Evolutionary conservation across 2,888 invertebrate species (phyloP), one percentile per base, ranked within the genome.

Genomic region (Lobophora halterata): DNA sequence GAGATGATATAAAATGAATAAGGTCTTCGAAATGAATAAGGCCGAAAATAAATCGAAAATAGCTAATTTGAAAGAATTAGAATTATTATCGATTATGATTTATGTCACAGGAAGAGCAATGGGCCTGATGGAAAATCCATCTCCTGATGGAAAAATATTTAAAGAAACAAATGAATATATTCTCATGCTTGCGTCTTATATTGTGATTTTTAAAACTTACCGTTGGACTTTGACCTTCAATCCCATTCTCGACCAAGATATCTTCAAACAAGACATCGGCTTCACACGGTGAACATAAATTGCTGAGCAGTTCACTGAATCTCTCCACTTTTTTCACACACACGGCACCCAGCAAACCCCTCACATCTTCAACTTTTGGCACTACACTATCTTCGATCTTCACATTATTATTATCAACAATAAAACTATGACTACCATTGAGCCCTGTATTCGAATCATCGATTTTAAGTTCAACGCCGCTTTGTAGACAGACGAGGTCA

Each of bases 261-360:
- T 87, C 87, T 61, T 87, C 86, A 49, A 87, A 87, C 51, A 87
- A 58, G 38, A 80, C 56, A 59, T 87, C 87, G 7, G 87, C 83
- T 63, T 87, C 87, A 49, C 79, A 73, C 2, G 87, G 86, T 2
- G 86, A 83, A 71, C 87, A 86, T 56, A 87, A 69, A 65, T 85
- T 87, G 71, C 82, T 86, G 46, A 87, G 80, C 70, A 87, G 70
- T 67, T 87, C 87, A 86, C 87, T 87, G 58, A 87, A 87, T 55
- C 75, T 77, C 71, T 85, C 85, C 65, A 87, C 87, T 85, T 80
- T 85, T 41, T 80, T 75, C 53, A 87, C 85, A 82, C 87, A 87
- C 68, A 81, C 85, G 35, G 77, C 86, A 49, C 81, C 83, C 50
- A 86, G 65, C 55, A 83, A 70, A 8, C 79, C 77, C 45, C 72